Conservation (phyloP, 2,888 invertebrate species). For the Protonemura montana region DNA sequence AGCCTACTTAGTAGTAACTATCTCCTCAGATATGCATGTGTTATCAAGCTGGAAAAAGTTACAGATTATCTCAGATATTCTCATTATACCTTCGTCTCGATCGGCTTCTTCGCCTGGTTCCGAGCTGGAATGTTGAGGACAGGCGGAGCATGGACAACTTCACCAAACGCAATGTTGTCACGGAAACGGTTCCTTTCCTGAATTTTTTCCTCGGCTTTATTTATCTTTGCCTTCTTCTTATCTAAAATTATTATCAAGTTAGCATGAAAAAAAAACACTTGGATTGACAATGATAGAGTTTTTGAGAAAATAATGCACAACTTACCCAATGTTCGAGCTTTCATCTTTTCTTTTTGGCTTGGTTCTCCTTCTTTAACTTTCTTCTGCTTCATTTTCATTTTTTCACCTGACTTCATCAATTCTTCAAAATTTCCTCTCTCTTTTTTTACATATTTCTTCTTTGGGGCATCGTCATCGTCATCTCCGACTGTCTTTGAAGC, state of each 20-base stretch:
- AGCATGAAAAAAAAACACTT: neutral
- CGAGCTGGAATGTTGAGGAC: slow-evolving; percentile 17
- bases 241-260: neutral
- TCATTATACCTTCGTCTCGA: slow-evolving; percentile 14
- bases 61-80: neutral
- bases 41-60: too few species aligned
- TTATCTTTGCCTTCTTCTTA: slow-evolving; percentile 19
- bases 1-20: too few species aligned
- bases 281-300: neutral
- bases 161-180: slow-evolving; percentile 29
- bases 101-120: slow-evolving; percentile 10
- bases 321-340: neutral
- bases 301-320: neutral
- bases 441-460: neutral
- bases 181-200: slow-evolving; percentile 24
- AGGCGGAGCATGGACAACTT: slow-evolving; percentile 28
- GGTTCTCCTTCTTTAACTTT: neutral
- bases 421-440: neutral
- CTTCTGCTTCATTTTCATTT: slow-evolving; percentile 15
- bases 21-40: too few species aligned
- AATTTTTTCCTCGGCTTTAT: neutral
- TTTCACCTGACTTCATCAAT: neutral
- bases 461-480: neutral
- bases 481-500: neutral
- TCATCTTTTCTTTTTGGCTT: slow-evolving; percentile 26